phyloP scores from a whole-genome alignment of 2,888 invertebrate genomes.

The Troilus luridus region DNA sequence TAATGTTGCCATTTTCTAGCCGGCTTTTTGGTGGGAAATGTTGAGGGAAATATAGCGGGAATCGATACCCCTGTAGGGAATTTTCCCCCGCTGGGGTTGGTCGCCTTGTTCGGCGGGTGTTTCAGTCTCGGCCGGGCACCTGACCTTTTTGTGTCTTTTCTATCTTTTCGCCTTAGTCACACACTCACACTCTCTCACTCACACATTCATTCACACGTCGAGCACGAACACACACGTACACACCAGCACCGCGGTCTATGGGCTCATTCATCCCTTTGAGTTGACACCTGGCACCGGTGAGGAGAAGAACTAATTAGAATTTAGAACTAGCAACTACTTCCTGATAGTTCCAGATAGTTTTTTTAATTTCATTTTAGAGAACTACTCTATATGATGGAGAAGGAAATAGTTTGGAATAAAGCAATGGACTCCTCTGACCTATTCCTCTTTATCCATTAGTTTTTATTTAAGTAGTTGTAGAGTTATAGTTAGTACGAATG shows the following conservation, averaged over 20 bases:
- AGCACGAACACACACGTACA: not conserved
- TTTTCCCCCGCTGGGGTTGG: not conserved
- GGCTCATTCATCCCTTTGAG: conserved; percentile 1
- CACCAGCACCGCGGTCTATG: conserved; percentile 14
- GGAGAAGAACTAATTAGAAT: not conserved
- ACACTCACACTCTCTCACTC: not conserved
- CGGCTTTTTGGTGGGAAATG: not conserved
- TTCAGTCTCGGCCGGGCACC: conserved; percentile 52
- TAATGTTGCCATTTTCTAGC: not conserved
- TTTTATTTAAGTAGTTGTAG: not conserved
- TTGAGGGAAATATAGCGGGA: conserved; percentile 20
- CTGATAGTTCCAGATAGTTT: not conserved
- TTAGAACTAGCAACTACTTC: not conserved
- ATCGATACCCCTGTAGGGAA: not conserved
- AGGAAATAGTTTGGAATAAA: not conserved
- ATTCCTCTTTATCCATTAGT: not conserved
- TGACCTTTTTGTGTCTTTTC: conserved; percentile 49
- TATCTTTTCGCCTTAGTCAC: conserved; percentile 31
- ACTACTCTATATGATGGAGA: not conserved
- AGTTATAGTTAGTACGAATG: not conserved
- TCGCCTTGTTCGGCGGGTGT: conserved; percentile 13
- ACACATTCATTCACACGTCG: not conserved
- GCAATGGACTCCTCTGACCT: not conserved
- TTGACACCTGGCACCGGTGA: conserved; percentile 32
- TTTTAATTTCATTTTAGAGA: not conserved